Percentiles rank a stretch among this genome's conserved stretches.
These are phyloP conservation scores for Cerceris ruficornis DNA, from an alignment of 2,888 invertebrate genomes.

Conservation along the genomic window DNA sequence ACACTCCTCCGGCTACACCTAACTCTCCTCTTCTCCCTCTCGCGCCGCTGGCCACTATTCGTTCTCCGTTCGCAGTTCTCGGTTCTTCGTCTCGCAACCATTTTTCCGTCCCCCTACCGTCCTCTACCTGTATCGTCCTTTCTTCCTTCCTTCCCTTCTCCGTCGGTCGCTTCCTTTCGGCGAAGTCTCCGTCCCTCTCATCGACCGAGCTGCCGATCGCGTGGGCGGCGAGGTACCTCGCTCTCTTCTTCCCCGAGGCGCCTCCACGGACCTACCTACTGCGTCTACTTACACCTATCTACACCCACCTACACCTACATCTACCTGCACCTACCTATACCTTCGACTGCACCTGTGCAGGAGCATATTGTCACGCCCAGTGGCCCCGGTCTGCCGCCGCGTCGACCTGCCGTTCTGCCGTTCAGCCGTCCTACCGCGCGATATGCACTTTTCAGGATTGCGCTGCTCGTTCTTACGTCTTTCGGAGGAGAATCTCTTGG, in stretches of 20 bases:
- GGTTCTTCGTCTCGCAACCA: constrained; percentile 20
- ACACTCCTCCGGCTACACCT: constrained; percentile 51
- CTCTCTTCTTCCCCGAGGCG: constrained; percentile 63
- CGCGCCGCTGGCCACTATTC: constrained; percentile 16
- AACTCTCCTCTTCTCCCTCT: constrained; percentile 38
- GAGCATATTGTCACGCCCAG: constrained; percentile 75
- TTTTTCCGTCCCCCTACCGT: constrained; percentile 27
- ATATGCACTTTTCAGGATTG: too few relatives aligned
- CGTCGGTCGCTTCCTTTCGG: constrained; percentile 35
- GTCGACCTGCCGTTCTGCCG: neutral
- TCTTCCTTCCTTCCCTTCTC: constrained; percentile 40
- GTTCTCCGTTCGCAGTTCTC: neutral
- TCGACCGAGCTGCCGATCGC: constrained; percentile 62
- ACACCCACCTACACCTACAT: too few relatives aligned
- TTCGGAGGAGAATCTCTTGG: too few relatives aligned
- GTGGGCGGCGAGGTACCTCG: constrained; percentile 70
- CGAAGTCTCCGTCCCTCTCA: constrained; percentile 31
- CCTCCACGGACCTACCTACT: constrained; percentile 55
- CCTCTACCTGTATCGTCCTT: constrained; percentile 31
- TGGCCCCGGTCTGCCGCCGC: constrained; percentile 44
- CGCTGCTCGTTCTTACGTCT: too few relatives aligned
- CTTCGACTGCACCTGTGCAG: constrained; percentile 68
- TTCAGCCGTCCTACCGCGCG: too few relatives aligned
- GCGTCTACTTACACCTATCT: too few relatives aligned
- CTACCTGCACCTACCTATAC: constrained; percentile 56